Evolutionary conservation across 1,140 invertebrate species (phyloP), one percentile per base, ranked within the genome.

Genomic region (Diachasma alloeum): DNA sequence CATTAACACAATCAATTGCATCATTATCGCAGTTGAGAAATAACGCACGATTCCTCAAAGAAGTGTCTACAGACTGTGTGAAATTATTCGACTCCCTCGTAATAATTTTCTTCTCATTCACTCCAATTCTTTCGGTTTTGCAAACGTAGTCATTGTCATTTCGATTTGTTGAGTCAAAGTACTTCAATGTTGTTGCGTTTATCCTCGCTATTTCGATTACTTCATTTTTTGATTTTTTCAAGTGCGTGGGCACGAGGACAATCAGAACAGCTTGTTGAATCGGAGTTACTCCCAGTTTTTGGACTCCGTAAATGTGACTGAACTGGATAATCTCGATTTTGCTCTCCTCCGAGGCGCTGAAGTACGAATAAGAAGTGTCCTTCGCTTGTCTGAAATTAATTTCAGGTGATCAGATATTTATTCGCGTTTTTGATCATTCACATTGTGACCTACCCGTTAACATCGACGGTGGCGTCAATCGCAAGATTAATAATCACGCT

Each of bases 221-320:
- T 17, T 77, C 48, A 44, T 70, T 71, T 10, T 76, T 72, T 10
- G 68, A 56, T 6, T 67, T 36, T 46, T 73, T 71, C 63, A 82
- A 82, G 8, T 78, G 66, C 4, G 79, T 85, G 13, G 89, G 89
- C 9, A 90, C 77, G 11, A 74, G 78, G 31, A 90, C 67, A 17
- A 66, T 81, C 6, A 90, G 15, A 39, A 73, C 10, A 5, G 81
- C 82, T 73, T 87, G 79, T 5, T 88, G 78, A 9, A 89, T 83
- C 15, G 86, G 84, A 84, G 87, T 90, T 0, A 66, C 59, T 24
- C 88, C 89, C 70, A 87, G 86, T 78, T 89, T 90, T 78, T 87
- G 86, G 19, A 91, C 82, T 76, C 89, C 84, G 71, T 84, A 88
- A 22, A 85, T 71, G 13, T 87, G 86, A n/a, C 81, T 73, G 72